phyloP scores from a whole-genome alignment of 2,888 invertebrate species.

The Leucophora obtusa region DNA sequence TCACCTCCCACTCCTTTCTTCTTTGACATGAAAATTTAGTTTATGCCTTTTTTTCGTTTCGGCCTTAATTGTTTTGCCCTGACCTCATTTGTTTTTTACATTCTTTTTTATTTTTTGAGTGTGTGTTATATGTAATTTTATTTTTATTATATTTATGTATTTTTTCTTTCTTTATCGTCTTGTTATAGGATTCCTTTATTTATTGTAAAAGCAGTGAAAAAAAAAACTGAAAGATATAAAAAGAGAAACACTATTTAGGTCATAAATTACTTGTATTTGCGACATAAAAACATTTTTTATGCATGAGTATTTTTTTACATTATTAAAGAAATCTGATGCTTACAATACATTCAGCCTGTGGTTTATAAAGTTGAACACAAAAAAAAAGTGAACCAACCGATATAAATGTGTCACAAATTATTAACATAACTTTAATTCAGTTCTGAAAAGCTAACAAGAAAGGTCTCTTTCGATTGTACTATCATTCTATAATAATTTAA shows the following conservation, averaged over 20 bases:
- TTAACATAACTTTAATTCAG: not conserved
- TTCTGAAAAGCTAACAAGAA: no score
- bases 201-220: constrained; percentile 42
- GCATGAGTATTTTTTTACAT: constrained; percentile 26
- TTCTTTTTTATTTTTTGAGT: not conserved
- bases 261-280: constrained; percentile 60
- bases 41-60: constrained; percentile 30
- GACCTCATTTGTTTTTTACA: constrained; percentile 57
- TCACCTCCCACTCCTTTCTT: not conserved
- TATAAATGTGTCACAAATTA: not conserved
- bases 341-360: not conserved
- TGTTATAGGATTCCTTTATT: constrained; percentile 34
- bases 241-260: constrained; percentile 57
- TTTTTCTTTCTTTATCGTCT: not conserved
- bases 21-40: constrained; percentile 5
- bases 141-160: not conserved
- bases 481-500: no score
- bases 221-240: constrained; percentile 40
- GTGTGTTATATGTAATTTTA: constrained; percentile 4
- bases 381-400: not conserved
- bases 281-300: constrained; percentile 53
- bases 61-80: constrained; percentile 64
- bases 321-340: constrained; percentile 1
- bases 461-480: no score
- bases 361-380: constrained; percentile 1